A percentile compares a stretch with the other conserved stretches of the same genome.
Conservation (phyloP, 2,888 invertebrate species). For the Agriopis leucophaearia region DNA sequence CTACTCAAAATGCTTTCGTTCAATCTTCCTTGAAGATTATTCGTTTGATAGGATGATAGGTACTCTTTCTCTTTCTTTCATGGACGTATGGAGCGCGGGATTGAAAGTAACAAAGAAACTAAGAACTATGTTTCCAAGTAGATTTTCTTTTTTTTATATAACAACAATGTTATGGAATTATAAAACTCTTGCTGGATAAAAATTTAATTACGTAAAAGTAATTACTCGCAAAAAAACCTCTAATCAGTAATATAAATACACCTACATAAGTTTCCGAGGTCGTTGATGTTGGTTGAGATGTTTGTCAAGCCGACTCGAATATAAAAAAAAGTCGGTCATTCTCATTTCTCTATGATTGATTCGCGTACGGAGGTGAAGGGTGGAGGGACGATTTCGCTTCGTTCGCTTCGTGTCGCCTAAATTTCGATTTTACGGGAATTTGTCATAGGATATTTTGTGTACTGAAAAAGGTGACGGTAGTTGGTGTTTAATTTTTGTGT, state of each 20-base stretch:
- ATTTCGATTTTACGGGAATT: conserved; percentile 74
- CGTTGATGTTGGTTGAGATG: not conserved
- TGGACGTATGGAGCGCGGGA: no score
- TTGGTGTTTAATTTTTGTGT: conserved; percentile 66
- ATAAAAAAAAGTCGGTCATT: conserved; percentile 38
- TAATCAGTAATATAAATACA: no score
- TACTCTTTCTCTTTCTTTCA: no score
- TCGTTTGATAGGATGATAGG: no score
- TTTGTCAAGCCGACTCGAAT: not conserved
- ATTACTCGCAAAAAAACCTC: no score
- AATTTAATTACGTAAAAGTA: not conserved
- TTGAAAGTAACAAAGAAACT: no score
- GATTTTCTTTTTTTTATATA: no score
- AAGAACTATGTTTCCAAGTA: no score
- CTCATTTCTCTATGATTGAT: conserved; percentile 72
- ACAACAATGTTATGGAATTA: no score
- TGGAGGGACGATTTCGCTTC: conserved; percentile 63
- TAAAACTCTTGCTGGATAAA: not conserved
- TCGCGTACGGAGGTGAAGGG: conserved; percentile 70
- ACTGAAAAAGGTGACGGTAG: conserved; percentile 71
- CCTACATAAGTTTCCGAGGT: not conserved
- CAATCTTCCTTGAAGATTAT: no score
- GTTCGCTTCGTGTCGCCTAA: conserved; percentile 82
- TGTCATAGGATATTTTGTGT: conserved; percentile 69
- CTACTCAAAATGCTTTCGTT: no score